Base-by-base conservation (phyloP, 2,888 invertebrate genomes). In the Trypoxylon attenuatum region DNA sequence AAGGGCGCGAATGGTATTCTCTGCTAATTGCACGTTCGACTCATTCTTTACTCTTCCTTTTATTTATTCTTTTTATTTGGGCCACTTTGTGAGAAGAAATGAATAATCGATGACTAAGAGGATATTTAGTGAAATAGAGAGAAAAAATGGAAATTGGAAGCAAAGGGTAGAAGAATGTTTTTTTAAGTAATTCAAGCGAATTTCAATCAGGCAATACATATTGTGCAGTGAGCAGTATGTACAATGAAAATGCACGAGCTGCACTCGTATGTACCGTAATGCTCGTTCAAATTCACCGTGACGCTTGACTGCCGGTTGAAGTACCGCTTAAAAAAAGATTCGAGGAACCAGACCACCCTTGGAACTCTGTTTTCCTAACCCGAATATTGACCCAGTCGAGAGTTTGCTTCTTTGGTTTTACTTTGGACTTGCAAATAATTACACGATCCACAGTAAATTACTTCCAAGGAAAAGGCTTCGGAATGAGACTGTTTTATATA, bases 261-360 rank as follows among this genome's bases (percentile, higher is more conserved):
- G 63, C 55, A 38, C 25, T 33, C 8, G 43, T 54, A 67, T 10
- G n/a, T 74, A 74, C 74, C 66, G 74, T 62, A 74, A 69, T 43
- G 57, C 61, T 71, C 52, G 53, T 74, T 69, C 59, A 27, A 65
- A 74, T 74, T 74, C 71, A 66, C 29, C 46, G 52, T 23, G 16
- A 54, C 18, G 51, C 19, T 33, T 55, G 19, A 22, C 6, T 22
- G 22, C 18, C 29, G 22, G 22, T 45, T 15, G 51, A 52, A 47
- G 41, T 21, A 25, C 33, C 16, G 23, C 23, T 19, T 47, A 42
- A 53, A 22, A 15, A 33, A 15, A 39, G 50, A 5, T 0, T 25
- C 15, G 46, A 58, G 51, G 33, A 33, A 23, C 22, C 62, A 53
- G 19, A 45, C 66, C 53, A 57, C 66, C 50, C 29, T 19, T 33